A percentile compares a stretch with the other conserved stretches of the same genome.
These are phyloP conservation scores for Blennius ocellaris DNA, from an alignment of 2,113 vertebrate species.

Conservation along the genomic window DNA sequence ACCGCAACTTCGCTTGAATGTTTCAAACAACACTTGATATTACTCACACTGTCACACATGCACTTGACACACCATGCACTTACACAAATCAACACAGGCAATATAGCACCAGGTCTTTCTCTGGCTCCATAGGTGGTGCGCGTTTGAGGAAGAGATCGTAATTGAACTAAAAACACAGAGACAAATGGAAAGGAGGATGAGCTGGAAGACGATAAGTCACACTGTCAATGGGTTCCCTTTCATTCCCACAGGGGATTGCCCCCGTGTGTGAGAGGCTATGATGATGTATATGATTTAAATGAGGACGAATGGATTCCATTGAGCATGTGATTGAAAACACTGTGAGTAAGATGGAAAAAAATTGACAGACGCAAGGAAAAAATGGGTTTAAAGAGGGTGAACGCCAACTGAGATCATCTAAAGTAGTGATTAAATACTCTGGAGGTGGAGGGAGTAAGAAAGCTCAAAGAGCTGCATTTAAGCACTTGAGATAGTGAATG, in stretches of 20 bases:
- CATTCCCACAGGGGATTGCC: background rate
- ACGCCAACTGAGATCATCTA: constrained; percentile 36
- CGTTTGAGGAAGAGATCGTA: constrained; percentile 22
- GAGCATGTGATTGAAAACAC: constrained; percentile 5
- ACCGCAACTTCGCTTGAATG: background rate
- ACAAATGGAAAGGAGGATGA: constrained; percentile 39
- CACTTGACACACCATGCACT: background rate
- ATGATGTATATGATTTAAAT: background rate
- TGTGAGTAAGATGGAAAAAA: background rate
- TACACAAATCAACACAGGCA: background rate
- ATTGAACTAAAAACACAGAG: constrained; percentile 41
- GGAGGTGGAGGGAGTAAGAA: constrained; percentile 38
- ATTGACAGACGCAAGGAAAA: constrained; percentile 5
- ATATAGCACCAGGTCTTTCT: constrained; percentile 18
- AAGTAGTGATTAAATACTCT: constrained; percentile 45
- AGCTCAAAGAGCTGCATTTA: constrained; percentile 64
- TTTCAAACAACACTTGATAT: constrained; percentile 31
- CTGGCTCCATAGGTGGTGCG: constrained; percentile 28
- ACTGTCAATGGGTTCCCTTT: background rate
- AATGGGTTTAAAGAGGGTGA: background rate
- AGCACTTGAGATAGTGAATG: constrained; percentile 55
- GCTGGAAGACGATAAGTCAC: background rate
- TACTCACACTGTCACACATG: background rate
- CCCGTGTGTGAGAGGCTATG: background rate
- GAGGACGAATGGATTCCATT: constrained; percentile 2